phyloP scores from a whole-genome alignment of 30 jellyfish, hydroid and myxozoan species.

The Turritopsis dohrnii region DNA sequence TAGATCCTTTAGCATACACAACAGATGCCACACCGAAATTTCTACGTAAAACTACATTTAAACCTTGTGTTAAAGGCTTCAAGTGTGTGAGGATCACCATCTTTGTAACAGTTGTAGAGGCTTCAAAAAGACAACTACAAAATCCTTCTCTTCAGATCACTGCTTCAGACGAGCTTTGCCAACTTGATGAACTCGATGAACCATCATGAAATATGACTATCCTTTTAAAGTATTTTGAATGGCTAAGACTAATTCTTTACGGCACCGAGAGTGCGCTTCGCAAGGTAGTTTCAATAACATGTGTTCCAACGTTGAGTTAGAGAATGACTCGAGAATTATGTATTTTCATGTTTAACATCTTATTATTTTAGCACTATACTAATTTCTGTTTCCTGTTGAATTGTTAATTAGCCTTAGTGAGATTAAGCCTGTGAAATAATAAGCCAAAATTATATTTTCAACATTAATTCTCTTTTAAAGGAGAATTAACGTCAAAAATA shows the following conservation, averaged over 20 bases:
- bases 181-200: background rate
- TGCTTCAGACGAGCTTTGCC: background rate
- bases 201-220: background rate
- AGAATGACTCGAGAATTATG: too few species aligned
- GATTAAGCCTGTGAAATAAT: too few species aligned
- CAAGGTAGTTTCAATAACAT: background rate
- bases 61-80: background rate
- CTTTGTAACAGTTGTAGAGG: background rate
- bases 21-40: constrained; percentile 45
- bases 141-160: background rate
- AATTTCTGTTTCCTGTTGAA: too few species aligned
- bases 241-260: background rate
- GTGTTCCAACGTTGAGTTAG: too few species aligned
- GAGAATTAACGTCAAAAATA: too few species aligned
- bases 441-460: too few species aligned
- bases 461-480: too few species aligned
- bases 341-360: too few species aligned
- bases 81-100: background rate
- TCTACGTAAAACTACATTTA: constrained; percentile 35
- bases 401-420: too few species aligned
- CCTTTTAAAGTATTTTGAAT: background rate
- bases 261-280: background rate
- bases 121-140: background rate
- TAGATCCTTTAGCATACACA: constrained; percentile 26
- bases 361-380: too few species aligned